These are phyloP conservation scores for Polypterus bichir DNA, from an alignment of 2,113 vertebrate species.

Conservation along the genomic window DNA sequence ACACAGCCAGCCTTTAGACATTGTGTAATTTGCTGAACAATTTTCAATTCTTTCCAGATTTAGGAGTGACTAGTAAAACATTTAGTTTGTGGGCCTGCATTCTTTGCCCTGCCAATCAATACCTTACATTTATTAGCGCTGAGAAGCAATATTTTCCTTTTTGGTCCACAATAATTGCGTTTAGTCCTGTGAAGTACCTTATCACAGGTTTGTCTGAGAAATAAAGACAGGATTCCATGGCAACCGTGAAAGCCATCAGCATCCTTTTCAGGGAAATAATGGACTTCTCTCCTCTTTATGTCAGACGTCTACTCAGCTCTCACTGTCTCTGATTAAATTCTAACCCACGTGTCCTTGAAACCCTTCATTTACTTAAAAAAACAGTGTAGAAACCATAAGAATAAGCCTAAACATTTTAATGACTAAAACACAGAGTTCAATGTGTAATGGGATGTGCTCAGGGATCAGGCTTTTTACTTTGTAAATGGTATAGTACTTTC, in stretches of 20 bases:
- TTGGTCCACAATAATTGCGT: constrained; percentile 54
- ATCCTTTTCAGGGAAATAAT: constrained; percentile 64
- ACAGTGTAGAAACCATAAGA: constrained; percentile 17
- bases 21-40: constrained; percentile 18
- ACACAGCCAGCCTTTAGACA: constrained; percentile 6
- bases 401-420: constrained; percentile 11
- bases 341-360: constrained; percentile 51
- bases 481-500: too few relatives aligned
- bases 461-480: neutral
- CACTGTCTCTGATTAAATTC: constrained; percentile 51
- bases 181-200: constrained; percentile 61
- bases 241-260: constrained; percentile 59
- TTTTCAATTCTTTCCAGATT: constrained; percentile 16
- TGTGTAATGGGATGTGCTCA: neutral
- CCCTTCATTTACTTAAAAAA: constrained; percentile 45
- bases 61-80: constrained; percentile 28
- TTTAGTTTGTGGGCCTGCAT: constrained; percentile 27
- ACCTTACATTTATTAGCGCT: constrained; percentile 54
- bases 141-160: constrained; percentile 56
- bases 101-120: constrained; percentile 47
- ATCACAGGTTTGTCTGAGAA: constrained; percentile 49
- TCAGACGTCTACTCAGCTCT: constrained; percentile 54
- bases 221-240: constrained; percentile 58
- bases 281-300: constrained; percentile 61
- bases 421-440: neutral